Conservation (phyloP, 2,888 invertebrate species). For the Rotaria macrura region DNA sequence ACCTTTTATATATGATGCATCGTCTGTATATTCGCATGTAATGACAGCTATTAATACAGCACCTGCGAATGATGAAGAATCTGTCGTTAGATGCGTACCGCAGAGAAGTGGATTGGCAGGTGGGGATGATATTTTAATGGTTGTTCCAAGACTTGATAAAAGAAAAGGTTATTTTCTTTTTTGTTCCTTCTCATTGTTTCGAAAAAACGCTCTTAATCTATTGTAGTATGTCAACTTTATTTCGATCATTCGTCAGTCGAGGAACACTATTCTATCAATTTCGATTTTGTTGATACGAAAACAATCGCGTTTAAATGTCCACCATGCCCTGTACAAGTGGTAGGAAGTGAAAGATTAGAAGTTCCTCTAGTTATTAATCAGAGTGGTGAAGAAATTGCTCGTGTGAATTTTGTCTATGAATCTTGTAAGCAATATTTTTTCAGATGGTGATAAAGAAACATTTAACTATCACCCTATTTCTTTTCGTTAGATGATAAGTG, state of each 20-base stretch:
- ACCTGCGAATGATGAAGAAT: neutral
- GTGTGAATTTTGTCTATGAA: neutral
- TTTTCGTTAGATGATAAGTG: too few relatives aligned
- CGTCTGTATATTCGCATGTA: neutral
- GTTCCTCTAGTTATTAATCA: neutral
- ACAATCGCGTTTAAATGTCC: neutral
- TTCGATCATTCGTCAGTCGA: neutral
- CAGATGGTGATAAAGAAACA: too few relatives aligned
- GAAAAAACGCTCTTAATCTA: neutral
- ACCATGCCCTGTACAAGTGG: neutral
- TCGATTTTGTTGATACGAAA: neutral
- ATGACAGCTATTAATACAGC: neutral
- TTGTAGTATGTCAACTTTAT: neutral
- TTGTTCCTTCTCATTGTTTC: too few relatives aligned
- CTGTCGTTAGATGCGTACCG: neutral
- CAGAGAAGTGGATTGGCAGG: neutral
- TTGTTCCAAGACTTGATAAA: neutral
- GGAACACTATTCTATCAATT: too few relatives aligned
- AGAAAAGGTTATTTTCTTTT: neutral
- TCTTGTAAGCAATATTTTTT: too few relatives aligned
- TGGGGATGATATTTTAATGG: neutral
- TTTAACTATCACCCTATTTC: too few relatives aligned
- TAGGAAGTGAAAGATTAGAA: too few relatives aligned
- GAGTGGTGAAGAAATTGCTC: neutral
- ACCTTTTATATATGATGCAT: neutral